Conservation (phyloP, 2,888 invertebrate genomes). For the Pyrocoelia pectoralis region DNA sequence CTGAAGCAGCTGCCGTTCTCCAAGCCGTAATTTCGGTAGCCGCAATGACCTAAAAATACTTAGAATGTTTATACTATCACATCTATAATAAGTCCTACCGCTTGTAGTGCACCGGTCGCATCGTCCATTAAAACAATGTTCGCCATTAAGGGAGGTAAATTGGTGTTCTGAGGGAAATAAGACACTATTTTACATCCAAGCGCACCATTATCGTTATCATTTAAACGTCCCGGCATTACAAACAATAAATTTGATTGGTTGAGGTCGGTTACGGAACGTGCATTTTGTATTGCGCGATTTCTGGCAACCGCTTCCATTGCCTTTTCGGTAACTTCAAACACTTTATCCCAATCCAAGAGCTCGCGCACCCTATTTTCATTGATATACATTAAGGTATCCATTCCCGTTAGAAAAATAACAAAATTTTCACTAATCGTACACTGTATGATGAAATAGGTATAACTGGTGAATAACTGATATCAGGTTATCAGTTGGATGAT, state of each 20-base stretch:
- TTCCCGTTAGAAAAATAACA: neutral
- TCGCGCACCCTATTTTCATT: conserved; percentile 52
- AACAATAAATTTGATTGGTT: conserved; percentile 49
- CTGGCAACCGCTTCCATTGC: conserved; percentile 54
- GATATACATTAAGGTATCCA: conserved; percentile 37
- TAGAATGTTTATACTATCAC: neutral
- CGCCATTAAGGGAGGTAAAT: conserved; percentile 58
- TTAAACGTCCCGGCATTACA: conserved; percentile 62
- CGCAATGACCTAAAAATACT: conserved; percentile 57
- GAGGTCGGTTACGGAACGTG: conserved; percentile 50
- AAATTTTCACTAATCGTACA: too few relatives aligned
- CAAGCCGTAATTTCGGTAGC: conserved; percentile 65
- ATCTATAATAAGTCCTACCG: conserved; percentile 48
- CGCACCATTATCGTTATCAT: conserved; percentile 44
- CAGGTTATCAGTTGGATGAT: too few relatives aligned
- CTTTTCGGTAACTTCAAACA: conserved; percentile 56
- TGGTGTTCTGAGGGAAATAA: conserved; percentile 55
- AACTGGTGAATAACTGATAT: too few relatives aligned
- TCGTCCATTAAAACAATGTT: conserved; percentile 60
- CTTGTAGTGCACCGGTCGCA: conserved; percentile 58
- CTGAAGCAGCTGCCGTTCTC: conserved; percentile 67
- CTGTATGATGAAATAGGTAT: too few relatives aligned
- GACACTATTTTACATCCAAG: conserved; percentile 64
- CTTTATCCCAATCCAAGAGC: conserved; percentile 57
- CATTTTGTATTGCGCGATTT: conserved; percentile 51